Conservation (phyloP, 37 sponge, comb jelly and placozoan species). For the Spongilla lacustris region DNA sequence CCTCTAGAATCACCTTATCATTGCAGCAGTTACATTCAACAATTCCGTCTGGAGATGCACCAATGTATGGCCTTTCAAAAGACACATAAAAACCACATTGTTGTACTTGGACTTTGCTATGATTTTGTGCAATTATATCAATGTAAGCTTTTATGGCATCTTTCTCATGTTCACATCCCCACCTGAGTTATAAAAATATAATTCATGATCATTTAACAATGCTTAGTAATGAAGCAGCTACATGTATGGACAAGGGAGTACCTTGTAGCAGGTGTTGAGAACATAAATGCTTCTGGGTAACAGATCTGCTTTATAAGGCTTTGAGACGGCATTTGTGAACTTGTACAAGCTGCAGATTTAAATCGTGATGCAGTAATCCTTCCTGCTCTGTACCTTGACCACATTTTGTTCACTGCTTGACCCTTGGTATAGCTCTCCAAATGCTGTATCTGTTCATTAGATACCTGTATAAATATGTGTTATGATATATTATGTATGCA, state of each 20-base stretch:
- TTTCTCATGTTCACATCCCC: constrained; percentile 67
- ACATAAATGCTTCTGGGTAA: constrained; percentile 34
- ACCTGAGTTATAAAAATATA: constrained; percentile 2
- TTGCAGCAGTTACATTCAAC: constrained; percentile 45
- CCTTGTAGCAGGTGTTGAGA: constrained; percentile 13
- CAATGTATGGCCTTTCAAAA: constrained; percentile 28
- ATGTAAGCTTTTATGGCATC: constrained; percentile 32
- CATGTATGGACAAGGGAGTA: not conserved
- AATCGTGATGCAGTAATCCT: constrained; percentile 47
- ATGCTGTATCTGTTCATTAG: not conserved
- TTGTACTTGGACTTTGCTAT: constrained; percentile 10
- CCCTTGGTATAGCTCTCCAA: constrained; percentile 28
- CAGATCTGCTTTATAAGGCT: constrained; percentile 34
- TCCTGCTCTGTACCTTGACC: constrained; percentile 46
- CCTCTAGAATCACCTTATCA: constrained; percentile 24
- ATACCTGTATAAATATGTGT: constrained; percentile 5
- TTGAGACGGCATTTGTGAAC: constrained; percentile 32
- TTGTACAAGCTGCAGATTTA: constrained; percentile 38
- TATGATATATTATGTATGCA: not conserved
- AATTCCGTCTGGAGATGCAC: constrained; percentile 47
- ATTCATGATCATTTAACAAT: not conserved
- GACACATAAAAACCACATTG: constrained; percentile 35
- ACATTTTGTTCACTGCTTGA: constrained; percentile 16
- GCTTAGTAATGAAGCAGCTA: not conserved
- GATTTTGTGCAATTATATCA: not conserved